Evolutionary conservation across 1,140 invertebrate genomes (phyloP), one percentile per base, ranked within the genome.

Genomic region (Macrosteles quadrilineatus): DNA sequence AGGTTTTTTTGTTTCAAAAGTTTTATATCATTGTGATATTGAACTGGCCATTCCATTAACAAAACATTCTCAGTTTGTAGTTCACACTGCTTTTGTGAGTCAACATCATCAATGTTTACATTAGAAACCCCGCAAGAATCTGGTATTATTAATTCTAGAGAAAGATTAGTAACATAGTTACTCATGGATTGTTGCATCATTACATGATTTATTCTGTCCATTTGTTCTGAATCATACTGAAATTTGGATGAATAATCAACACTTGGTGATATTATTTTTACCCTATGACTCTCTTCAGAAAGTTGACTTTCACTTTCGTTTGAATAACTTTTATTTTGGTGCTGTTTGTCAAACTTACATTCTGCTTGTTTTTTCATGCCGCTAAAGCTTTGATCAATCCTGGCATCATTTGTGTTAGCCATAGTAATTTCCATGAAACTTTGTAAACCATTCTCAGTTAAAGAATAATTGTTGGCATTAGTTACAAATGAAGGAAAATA

Each of bases 121-220:
- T 53, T 21, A 6, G 11, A 19, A 53, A 4, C 11, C 19, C 4
- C 6, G 21, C 21, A 6, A 21, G 9, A 53, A 21, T 53, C 47
- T 11, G 47, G 47, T 17, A 53, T 53, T 14, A 19, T 19, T 4
- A 53, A 19, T 14, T 53, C 4, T 11, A 53, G 21, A 6, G 47
- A 53, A 14, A 11, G 6, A 53, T 53, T 53, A 6, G 47, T 53
- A 6, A 53, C 47, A 53, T 53, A 53, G 6, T 53, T 19, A 53
- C 47, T 53, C 47, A 53, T 53, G 6, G 47, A 53, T 19, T 53
- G 47, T 53, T 53, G 47, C 47, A 53, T 11, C 21, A 53, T 17
- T 53, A 14, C 47, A 53, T 53, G 47, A 21, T 19, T 53, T 43
- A 11, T 17, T 11, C 17, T 17, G 9, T 43, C 9, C 9, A 43